phyloP scores from a whole-genome alignment of 35 echinoderm and acorn worm genomes.

The Eucidaris tribuloides region DNA sequence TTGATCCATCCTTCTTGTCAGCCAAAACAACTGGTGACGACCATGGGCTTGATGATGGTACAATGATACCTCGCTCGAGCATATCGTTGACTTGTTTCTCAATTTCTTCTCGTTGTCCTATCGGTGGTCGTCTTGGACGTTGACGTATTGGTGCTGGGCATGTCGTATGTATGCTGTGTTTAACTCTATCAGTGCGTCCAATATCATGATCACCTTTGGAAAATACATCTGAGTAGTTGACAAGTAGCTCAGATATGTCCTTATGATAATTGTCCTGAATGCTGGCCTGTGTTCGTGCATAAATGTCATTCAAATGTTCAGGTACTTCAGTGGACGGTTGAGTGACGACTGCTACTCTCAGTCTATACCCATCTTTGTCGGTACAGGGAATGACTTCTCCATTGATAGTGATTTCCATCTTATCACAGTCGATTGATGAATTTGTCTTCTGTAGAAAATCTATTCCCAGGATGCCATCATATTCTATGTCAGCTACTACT shows the following conservation, averaged over 20 bases:
- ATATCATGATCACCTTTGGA: slow-evolving; percentile 33
- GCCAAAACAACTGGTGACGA: slow-evolving; percentile 58
- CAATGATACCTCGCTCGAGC: slow-evolving; percentile 35
- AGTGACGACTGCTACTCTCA: not conserved
- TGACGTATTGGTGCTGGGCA: slow-evolving; percentile 39
- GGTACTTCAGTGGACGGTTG: not conserved
- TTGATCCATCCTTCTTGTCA: slow-evolving; percentile 70
- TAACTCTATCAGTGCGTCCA: slow-evolving; percentile 36
- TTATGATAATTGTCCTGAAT: not conserved
- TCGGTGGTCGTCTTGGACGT: slow-evolving; percentile 33
- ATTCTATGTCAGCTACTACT: slow-evolving; percentile 38
- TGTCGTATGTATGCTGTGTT: slow-evolving; percentile 48
- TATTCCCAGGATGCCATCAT: slow-evolving; percentile 56
- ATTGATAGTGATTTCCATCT: not conserved
- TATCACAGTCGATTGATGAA: not conserved
- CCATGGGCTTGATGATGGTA: slow-evolving; percentile 60
- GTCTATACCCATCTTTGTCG: not conserved
- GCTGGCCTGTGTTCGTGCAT: not conserved
- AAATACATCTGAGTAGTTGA: slow-evolving; percentile 38
- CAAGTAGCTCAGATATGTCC: not conserved
- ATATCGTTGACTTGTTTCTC: slow-evolving; percentile 50
- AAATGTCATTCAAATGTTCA: slow-evolving; percentile 20
- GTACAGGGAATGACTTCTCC: not conserved
- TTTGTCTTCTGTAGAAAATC: slow-evolving; percentile 25
- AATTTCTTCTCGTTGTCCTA: slow-evolving; percentile 26